Percentiles rank a stretch among this genome's conserved stretches.
Evolutionary conservation across 2,113 vertebrate species (phyloP).

Genomic region (Potamarius usumacintae): DNA sequence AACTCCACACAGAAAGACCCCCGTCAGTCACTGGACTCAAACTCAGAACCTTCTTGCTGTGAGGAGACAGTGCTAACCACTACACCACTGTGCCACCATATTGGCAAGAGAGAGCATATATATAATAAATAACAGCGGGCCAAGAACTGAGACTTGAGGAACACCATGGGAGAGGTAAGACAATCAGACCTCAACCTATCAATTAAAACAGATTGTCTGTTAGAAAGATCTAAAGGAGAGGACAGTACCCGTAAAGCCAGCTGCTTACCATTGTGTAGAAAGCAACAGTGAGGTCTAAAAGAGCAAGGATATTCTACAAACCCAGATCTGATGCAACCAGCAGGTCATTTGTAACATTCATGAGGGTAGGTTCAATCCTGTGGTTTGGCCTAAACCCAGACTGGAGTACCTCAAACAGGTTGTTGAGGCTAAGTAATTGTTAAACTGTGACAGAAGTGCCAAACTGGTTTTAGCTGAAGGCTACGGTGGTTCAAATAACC

Average conservation of each 20-base stretch:
- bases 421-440: neutral
- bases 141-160: neutral
- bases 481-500: neutral
- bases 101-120: neutral
- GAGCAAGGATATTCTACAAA: neutral
- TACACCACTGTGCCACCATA: too few species aligned
- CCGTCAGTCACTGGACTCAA: too few species aligned
- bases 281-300: neutral
- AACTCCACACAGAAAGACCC: too few species aligned
- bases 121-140: neutral
- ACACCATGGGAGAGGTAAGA: neutral
- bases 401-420: neutral
- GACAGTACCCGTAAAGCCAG: neutral
- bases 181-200: neutral
- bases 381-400: neutral
- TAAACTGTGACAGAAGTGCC: neutral
- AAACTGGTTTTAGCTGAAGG: neutral
- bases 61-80: too few species aligned
- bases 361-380: neutral
- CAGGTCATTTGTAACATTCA: neutral
- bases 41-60: too few species aligned
- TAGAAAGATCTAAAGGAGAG: neutral
- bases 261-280: neutral
- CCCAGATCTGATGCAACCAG: neutral
- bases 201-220: neutral